A percentile compares a stretch with the other conserved stretches of the same genome.
Evolutionary conservation across 2,888 invertebrate genomes (phyloP).

Genomic region (Empis livida): DNA sequence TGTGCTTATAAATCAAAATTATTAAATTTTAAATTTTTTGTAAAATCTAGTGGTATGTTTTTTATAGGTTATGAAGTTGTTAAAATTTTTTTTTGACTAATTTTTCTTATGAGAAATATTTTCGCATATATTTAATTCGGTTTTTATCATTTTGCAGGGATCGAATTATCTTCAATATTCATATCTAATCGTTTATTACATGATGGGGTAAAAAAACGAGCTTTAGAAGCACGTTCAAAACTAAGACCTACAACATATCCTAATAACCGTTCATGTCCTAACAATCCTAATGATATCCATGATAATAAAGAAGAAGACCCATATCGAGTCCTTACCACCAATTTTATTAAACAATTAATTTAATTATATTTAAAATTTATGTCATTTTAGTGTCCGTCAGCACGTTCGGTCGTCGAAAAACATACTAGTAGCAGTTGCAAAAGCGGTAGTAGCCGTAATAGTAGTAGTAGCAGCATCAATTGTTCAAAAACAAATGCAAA

Average conservation of each 20-base stretch:
- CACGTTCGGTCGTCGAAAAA: not conserved
- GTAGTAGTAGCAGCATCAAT: too few species aligned
- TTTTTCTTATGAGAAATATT: not conserved
- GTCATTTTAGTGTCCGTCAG: constrained; percentile 1
- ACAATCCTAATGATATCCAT: not conserved
- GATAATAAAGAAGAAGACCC: not conserved
- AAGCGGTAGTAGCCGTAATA: too few species aligned
- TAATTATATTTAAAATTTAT: not conserved
- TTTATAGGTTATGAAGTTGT: too few species aligned
- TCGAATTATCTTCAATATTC: not conserved
- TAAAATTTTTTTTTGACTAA: too few species aligned
- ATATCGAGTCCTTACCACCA: not conserved
- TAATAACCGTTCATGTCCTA: constrained; percentile 19
- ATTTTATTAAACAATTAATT: not conserved
- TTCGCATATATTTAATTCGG: not conserved
- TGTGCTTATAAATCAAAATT: too few species aligned
- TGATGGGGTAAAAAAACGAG: constrained; percentile 27
- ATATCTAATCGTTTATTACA: not conserved
- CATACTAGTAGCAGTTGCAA: not conserved
- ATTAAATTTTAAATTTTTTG: too few species aligned
- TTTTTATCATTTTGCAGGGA: not conserved
- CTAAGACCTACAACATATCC: constrained; percentile 21
- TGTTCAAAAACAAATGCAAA: too few species aligned
- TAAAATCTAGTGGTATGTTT: too few species aligned
- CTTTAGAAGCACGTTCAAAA: constrained; percentile 28